phyloP scores from a whole-genome alignment of 1,140 invertebrate species.

The Halotydeus destructor region DNA sequence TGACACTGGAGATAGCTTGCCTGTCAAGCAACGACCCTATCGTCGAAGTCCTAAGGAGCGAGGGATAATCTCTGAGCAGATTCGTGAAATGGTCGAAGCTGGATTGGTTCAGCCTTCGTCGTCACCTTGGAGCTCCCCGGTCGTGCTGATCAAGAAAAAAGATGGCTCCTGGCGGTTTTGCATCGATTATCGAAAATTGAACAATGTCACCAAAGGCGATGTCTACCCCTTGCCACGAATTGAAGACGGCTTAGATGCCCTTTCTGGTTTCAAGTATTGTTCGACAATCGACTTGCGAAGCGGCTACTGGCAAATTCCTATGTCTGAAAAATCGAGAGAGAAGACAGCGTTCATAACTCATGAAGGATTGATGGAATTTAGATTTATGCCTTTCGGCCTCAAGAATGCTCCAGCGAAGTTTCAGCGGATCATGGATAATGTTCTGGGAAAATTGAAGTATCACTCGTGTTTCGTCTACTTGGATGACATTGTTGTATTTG shows the following conservation, averaged over 20 bases:
- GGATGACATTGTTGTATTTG: conserved; percentile 21
- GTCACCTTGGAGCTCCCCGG: conserved; percentile 6
- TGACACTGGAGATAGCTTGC: not conserved
- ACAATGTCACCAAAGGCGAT: conserved; percentile 24
- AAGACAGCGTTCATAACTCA: conserved; percentile 16
- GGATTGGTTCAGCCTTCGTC: conserved; percentile 7
- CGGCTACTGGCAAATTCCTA: conserved; percentile 22
- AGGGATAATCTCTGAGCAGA: conserved; percentile 7
- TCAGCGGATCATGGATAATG: conserved; percentile 19
- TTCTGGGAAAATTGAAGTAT: conserved; percentile 11
- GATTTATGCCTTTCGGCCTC: conserved; percentile 26
- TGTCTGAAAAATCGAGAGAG: conserved; percentile 18
- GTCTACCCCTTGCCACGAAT: conserved; percentile 31
- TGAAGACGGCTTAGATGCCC: not conserved
- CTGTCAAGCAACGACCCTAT: conserved; percentile 6
- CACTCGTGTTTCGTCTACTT: conserved; percentile 16
- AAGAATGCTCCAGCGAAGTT: conserved; percentile 23
- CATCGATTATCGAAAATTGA: conserved; percentile 28
- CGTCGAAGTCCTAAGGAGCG: conserved; percentile 3
- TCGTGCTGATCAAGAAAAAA: conserved; percentile 19
- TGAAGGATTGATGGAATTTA: conserved; percentile 10
- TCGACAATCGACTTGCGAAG: conserved; percentile 20
- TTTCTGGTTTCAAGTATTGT: conserved; percentile 12
- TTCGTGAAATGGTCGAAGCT: conserved; percentile 7
- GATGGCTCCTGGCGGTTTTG: conserved; percentile 27